These are phyloP conservation scores for Cheilosia pagana DNA, from an alignment of 2,888 invertebrate species.

Conservation along the genomic window DNA sequence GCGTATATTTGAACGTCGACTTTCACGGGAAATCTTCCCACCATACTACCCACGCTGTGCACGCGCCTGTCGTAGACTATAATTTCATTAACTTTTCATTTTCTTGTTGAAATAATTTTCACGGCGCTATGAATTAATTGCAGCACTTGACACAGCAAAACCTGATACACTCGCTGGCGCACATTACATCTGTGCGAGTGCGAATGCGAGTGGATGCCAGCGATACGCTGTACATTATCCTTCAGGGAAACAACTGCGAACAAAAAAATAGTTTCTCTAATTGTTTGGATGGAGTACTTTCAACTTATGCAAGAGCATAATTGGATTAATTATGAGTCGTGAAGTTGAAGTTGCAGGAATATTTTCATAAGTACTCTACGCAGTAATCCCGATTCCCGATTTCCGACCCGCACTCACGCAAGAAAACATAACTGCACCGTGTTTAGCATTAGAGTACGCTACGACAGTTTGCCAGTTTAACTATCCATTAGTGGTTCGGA, in stretches of 20 bases:
- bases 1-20: background rate
- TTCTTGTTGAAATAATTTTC: conserved; percentile 69
- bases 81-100: conserved; percentile 73
- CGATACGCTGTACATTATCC: conserved; percentile 19
- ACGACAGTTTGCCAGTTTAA: conserved; percentile 40
- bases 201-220: background rate
- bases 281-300: conserved; percentile 65
- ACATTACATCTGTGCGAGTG: background rate
- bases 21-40: background rate
- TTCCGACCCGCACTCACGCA: conserved; percentile 31
- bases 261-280: conserved; percentile 66
- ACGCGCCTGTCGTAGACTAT: conserved; percentile 2
- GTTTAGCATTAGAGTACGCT: conserved; percentile 25
- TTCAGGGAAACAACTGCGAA: conserved; percentile 6
- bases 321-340: conserved; percentile 68
- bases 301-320: conserved; percentile 64
- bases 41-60: background rate
- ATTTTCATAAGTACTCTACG: background rate
- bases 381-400: conserved; percentile 11
- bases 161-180: conserved; percentile 34
- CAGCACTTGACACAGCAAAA: conserved; percentile 66
- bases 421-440: conserved; percentile 29
- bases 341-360: conserved; percentile 51
- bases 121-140: conserved; percentile 73
- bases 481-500: conserved; percentile 44